Evolutionary conservation across 2,113 vertebrate genomes (phyloP).

Genomic region (Lepus europaeus): DNA sequence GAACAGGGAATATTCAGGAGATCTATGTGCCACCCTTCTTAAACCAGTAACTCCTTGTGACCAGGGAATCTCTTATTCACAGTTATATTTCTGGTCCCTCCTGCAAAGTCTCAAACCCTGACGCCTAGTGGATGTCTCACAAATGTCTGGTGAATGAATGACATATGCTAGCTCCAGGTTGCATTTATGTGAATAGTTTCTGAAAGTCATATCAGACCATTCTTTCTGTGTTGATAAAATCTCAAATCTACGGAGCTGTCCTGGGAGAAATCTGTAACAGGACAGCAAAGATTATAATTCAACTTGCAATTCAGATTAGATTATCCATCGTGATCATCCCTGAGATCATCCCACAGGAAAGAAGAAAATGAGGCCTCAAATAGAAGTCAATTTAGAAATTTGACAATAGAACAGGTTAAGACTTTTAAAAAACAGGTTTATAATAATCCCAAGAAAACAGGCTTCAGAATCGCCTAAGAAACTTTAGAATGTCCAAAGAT

Average conservation of each 20-base stretch:
- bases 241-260: background rate
- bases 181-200: slow-evolving; percentile 57
- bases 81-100: slow-evolving; percentile 20
- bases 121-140: background rate
- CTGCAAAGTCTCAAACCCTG: background rate
- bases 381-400: slow-evolving; percentile 38
- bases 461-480: slow-evolving; percentile 56
- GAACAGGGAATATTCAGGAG: background rate
- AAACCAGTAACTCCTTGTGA: background rate
- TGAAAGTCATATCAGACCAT: slow-evolving; percentile 39
- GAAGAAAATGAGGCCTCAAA: background rate
- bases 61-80: background rate
- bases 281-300: background rate
- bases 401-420: slow-evolving; percentile 60
- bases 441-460: slow-evolving; percentile 61
- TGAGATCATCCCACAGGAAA: background rate
- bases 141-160: slow-evolving; percentile 8
- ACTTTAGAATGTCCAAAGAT: slow-evolving; percentile 51
- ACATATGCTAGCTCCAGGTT: background rate
- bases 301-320: background rate
- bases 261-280: background rate
- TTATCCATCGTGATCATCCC: background rate
- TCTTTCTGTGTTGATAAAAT: slow-evolving; percentile 46
- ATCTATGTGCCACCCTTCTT: background rate
- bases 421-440: slow-evolving; percentile 55